Percentiles rank a stretch among this genome's conserved stretches.
Evolutionary conservation across 1,140 invertebrate genomes (phyloP).

Genomic region (Thaumatotibia leucotreta): DNA sequence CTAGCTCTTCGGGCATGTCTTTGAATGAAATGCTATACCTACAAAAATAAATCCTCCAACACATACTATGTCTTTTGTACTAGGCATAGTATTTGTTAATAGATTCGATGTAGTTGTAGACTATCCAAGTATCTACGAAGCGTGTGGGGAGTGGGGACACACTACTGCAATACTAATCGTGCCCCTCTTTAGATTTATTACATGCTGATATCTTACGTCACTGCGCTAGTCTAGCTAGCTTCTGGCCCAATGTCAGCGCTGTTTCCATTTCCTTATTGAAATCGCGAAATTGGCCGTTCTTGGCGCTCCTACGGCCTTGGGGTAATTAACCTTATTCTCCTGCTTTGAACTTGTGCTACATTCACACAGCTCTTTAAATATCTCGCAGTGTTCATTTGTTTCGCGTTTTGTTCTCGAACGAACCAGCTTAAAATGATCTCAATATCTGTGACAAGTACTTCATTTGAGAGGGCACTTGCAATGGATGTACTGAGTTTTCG

Average conservation of each 20-base stretch:
- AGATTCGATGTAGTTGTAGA: no score
- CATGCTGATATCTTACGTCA: background rate
- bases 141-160: no score
- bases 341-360: constrained; percentile 65
- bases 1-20: no score
- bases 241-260: constrained; percentile 31
- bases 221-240: background rate
- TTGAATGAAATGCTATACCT: no score
- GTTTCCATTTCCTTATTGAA: constrained; percentile 30
- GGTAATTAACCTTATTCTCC: constrained; percentile 63
- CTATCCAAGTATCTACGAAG: no score
- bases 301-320: constrained; percentile 47
- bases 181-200: background rate
- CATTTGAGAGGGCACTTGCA: background rate
- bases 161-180: background rate
- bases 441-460: background rate
- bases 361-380: constrained; percentile 57
- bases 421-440: background rate
- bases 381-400: constrained; percentile 10
- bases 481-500: background rate
- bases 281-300: constrained; percentile 17
- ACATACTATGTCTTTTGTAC: no score
- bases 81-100: no score
- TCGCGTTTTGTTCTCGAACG: background rate
- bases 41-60: no score